phyloP scores from a whole-genome alignment of 2,888 invertebrate genomes.

The Platynereis dumerilii region DNA sequence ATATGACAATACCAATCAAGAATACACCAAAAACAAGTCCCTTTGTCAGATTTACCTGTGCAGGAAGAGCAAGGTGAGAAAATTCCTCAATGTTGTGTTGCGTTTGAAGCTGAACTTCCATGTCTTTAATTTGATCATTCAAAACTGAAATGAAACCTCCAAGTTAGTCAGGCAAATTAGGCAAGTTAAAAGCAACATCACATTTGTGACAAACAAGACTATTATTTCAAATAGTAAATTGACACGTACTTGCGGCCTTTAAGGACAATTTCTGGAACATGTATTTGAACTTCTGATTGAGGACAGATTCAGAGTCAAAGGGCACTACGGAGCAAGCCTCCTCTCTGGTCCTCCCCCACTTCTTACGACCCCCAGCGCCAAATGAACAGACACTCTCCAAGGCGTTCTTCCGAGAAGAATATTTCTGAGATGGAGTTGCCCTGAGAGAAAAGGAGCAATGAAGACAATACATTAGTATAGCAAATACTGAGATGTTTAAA shows the following conservation, averaged over 20 bases:
- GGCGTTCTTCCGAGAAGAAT: conserved; percentile 66
- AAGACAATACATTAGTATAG: too few species aligned
- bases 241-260: conserved; percentile 58
- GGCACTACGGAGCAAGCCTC: background rate
- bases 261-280: conserved; percentile 68
- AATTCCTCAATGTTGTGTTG: conserved; percentile 56
- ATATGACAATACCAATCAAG: too few species aligned
- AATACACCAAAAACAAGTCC: too few species aligned
- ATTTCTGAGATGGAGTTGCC: conserved; percentile 62
- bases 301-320: conserved; percentile 13
- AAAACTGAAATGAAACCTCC: conserved; percentile 51
- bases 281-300: conserved; percentile 52
- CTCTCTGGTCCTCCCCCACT: background rate
- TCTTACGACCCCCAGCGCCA: conserved; percentile 36
- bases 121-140: conserved; percentile 62
- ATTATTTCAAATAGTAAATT: conserved; percentile 2
- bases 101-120: conserved; percentile 61
- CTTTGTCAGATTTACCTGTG: too few species aligned
- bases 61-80: conserved; percentile 54
- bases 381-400: conserved; percentile 69
- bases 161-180: too few species aligned
- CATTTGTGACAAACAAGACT: too few species aligned
- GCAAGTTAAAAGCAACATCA: too few species aligned
- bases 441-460: background rate
- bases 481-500: too few species aligned